phyloP scores from a whole-genome alignment of 2,797 vertebrate genomes.

The Perodicticus potto region DNA sequence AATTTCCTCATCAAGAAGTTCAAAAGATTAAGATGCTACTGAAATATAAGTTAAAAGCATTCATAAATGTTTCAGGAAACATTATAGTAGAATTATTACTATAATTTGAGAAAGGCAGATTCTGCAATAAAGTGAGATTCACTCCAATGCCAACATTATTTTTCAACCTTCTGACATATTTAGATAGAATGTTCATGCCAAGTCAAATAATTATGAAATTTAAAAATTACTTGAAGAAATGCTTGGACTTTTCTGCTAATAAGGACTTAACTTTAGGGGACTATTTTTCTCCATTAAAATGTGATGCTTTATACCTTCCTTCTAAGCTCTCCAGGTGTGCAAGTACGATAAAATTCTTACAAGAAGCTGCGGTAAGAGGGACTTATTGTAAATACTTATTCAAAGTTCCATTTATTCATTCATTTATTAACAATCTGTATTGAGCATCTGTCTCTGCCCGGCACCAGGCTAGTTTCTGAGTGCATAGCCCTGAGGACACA shows the following conservation, averaged over 20 bases:
- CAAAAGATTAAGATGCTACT: conserved; percentile 73
- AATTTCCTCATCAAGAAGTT: conserved; percentile 70
- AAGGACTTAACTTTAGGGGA: conserved; percentile 21
- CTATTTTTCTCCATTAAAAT: conserved; percentile 59
- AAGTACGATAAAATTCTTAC: background rate
- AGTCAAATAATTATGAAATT: conserved; percentile 71
- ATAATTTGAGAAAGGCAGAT: conserved; percentile 71
- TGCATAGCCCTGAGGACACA: background rate
- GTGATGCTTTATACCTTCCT: conserved; percentile 48
- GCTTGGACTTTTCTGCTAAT: conserved; percentile 66
- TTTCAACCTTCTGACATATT: conserved; percentile 74
- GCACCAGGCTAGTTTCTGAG: background rate
- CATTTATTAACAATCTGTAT: background rate
- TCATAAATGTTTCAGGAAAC: conserved; percentile 75
- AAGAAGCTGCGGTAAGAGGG: background rate
- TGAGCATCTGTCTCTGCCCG: background rate
- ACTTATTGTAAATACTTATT: background rate
- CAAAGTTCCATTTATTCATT: background rate
- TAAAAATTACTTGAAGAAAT: conserved; percentile 63
- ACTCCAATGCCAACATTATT: conserved; percentile 73
- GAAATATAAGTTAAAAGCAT: conserved; percentile 69
- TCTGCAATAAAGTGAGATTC: conserved; percentile 75
- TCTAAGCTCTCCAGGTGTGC: background rate
- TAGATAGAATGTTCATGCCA: conserved; percentile 71
- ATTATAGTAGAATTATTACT: conserved; percentile 73